These are phyloP conservation scores for Sinohyriopsis cumingii DNA, from an alignment of 2,888 invertebrate species.

Conservation along the genomic window DNA sequence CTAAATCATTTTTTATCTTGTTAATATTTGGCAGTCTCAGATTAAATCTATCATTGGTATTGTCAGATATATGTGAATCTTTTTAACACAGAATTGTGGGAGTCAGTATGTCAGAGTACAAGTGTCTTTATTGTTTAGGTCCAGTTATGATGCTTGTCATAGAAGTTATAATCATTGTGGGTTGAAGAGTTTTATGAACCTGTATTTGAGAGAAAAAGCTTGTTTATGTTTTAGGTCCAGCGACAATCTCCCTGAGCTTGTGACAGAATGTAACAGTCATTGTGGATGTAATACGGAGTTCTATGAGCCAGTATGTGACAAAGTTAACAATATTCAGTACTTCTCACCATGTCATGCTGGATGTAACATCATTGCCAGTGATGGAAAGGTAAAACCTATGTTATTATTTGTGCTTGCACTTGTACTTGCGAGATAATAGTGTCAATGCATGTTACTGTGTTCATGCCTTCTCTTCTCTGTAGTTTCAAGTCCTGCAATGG, in stretches of 20 bases:
- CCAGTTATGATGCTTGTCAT: too few species aligned
- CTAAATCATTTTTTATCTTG: too few species aligned
- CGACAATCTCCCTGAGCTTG: constrained; percentile 21
- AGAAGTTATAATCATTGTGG: too few species aligned
- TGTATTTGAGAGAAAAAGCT: too few species aligned
- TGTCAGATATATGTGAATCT: background rate
- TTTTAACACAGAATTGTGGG: constrained; percentile 27
- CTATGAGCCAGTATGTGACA: constrained; percentile 38
- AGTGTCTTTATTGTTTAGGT: too few species aligned
- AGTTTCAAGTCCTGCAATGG: too few species aligned
- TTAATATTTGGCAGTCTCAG: too few species aligned
- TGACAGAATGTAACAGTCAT: constrained; percentile 29
- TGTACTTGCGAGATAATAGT: background rate
- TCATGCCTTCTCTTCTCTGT: too few species aligned
- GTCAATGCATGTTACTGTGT: background rate
- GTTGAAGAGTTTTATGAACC: too few species aligned
- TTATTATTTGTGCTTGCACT: background rate
- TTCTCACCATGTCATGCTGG: constrained; percentile 81
- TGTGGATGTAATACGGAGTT: constrained; percentile 28
- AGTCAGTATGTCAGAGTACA: constrained; percentile 26
- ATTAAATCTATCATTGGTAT: too few species aligned
- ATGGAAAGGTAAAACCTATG: constrained; percentile 23
- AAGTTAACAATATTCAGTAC: constrained; percentile 25
- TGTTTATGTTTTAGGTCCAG: constrained; percentile 14
- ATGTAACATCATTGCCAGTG: constrained; percentile 70